A percentile compares a stretch with the other conserved stretches of the same genome.
Evolutionary conservation across 2,888 invertebrate genomes (phyloP).

Genomic region (Erynnis tages): DNA sequence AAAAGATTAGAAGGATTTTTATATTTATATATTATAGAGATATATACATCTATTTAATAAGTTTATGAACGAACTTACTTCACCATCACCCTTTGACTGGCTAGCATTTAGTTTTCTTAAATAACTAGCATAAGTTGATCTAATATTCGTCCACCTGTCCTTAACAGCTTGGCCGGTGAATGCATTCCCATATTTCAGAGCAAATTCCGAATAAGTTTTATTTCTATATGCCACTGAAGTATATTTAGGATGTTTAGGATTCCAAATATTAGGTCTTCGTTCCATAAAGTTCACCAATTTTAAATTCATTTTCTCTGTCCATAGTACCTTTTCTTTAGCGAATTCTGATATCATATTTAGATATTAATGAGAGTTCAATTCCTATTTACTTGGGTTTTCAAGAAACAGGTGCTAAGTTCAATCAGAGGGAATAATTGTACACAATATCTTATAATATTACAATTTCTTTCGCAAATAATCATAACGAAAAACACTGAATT

Average conservation of each 20-base stretch:
- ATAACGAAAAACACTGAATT: too few relatives aligned
- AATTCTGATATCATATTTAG: constrained; percentile 70
- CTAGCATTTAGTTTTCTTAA: constrained; percentile 62
- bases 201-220: constrained; percentile 66
- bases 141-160: constrained; percentile 73
- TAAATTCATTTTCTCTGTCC: constrained; percentile 72
- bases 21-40: too few relatives aligned
- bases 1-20: background rate
- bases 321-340: constrained; percentile 70
- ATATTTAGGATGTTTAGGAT: constrained; percentile 69
- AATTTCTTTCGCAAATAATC: too few relatives aligned
- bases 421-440: too few relatives aligned
- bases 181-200: constrained; percentile 60
- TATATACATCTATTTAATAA: too few relatives aligned
- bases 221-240: constrained; percentile 59
- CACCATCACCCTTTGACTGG: constrained; percentile 41
- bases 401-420: too few relatives aligned
- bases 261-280: constrained; percentile 66
- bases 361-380: constrained; percentile 2
- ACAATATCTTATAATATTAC: too few relatives aligned
- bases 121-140: constrained; percentile 69
- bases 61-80: constrained; percentile 42
- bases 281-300: constrained; percentile 68
- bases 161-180: constrained; percentile 72
- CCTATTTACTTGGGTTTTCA: too few relatives aligned